Base-by-base conservation (phyloP, 1,140 invertebrate species). In the Saccostrea glomerata region DNA sequence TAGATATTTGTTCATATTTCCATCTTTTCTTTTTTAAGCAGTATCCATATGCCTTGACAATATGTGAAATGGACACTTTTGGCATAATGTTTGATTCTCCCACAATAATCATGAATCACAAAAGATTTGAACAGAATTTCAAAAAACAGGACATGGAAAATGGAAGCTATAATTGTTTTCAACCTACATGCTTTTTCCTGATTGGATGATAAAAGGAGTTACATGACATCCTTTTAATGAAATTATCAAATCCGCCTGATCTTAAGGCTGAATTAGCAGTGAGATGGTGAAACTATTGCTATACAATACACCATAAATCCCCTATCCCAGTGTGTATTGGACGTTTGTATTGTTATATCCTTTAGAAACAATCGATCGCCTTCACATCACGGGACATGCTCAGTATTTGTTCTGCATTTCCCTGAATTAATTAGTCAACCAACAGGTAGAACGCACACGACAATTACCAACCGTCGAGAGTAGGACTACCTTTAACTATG, bases 371-470 rank as follows among this genome's bases (percentile, higher is more conserved):
- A 73, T 73, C 70, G 70, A 73, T 73, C 70, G 11, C 25, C 15
- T 36, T 15, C 23, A 73, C 70, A 73, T 73, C 70, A 73, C 70
- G 70, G 70, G 70, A 73, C 70, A 25, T 15, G 25, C 25, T 36
- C 70, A 6, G 25, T 73, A 73, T 73, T 73, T 73, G 70, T 73
- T 36, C 70, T 73, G 70, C 70, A 73, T 73, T 73, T 73, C 70
- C 23, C 70, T 73, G 70, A 73, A 73, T 73, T 73, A 73, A 73
- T 73, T 73, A 73, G 70, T 73, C 70, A 73, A 73, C 70, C 9
- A 9, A 4, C 70, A 73, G 70, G 30, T 73, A 73, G 70, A 30
- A 73, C 70, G 36, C 30, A 73, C 70, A 12, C 70, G 23, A 23
- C 70, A 73, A 36, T 73, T 73, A 73, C 25, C 70, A 9, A n/a